phyloP scores from a whole-genome alignment of 37 sponge, comb jelly and placozoan genomes.

The Agelas oroides region DNA sequence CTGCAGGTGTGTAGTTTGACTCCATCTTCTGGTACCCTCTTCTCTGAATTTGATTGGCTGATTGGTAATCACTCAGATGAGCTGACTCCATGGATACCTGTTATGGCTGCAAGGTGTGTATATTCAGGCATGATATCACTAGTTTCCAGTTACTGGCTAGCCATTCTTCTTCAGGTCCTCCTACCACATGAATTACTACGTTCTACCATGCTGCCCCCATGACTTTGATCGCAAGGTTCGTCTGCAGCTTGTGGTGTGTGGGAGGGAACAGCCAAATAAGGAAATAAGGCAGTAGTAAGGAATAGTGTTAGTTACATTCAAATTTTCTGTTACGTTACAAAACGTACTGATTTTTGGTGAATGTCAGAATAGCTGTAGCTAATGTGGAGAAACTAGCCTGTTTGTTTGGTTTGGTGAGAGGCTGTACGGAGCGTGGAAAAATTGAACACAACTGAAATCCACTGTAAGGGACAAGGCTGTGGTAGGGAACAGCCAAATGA shows the following conservation, averaged over 20 bases:
- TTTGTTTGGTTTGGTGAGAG: no score
- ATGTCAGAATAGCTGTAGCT: no score
- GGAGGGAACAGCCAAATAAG: neutral
- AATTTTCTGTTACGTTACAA: no score
- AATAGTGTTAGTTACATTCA: no score
- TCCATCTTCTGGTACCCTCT: slow-evolving; percentile 75
- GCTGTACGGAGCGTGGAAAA: no score
- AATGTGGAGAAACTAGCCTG: no score
- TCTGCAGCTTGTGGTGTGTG: neutral
- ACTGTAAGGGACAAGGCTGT: no score
- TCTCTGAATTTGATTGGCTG: slow-evolving; percentile 92
- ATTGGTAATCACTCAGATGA: slow-evolving; percentile 99
- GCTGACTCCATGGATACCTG: slow-evolving; percentile 98
- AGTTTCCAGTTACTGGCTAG: neutral
- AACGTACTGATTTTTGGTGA: no score
- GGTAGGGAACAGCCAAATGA: no score
- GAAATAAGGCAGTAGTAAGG: no score
- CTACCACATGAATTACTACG: slow-evolving; percentile 81
- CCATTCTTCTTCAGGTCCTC: slow-evolving; percentile 76
- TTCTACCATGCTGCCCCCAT: slow-evolving; percentile 95
- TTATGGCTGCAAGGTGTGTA: slow-evolving; percentile 91
- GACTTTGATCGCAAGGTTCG: slow-evolving; percentile 91
- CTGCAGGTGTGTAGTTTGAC: slow-evolving; percentile 72
- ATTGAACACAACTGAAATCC: no score
- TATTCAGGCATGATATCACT: neutral